A percentile compares a stretch with the other conserved stretches of the same genome.
Conservation (phyloP, 92 coral and sea anemone genomes). For the Heteractis magnifica region DNA sequence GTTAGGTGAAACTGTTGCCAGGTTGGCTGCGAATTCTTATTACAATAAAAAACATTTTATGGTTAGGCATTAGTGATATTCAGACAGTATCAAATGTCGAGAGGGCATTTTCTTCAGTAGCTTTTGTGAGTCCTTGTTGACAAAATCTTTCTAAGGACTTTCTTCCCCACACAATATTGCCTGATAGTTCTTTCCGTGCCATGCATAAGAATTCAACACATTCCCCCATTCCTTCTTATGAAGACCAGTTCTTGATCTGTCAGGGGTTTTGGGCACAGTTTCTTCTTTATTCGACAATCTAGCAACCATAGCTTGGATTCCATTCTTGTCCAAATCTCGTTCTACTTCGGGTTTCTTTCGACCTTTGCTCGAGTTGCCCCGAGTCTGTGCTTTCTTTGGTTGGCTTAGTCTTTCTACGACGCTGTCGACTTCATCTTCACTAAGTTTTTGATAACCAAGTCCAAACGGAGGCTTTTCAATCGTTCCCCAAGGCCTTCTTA, state of each 20-base stretch:
- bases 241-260: slow-evolving; percentile 61
- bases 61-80: neutral
- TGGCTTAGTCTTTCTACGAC: slow-evolving; percentile 76
- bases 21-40: neutral
- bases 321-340: slow-evolving; percentile 58
- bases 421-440: slow-evolving; percentile 66
- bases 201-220: slow-evolving; percentile 87
- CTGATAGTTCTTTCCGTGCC: slow-evolving; percentile 90
- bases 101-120: neutral
- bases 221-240: slow-evolving; percentile 85
- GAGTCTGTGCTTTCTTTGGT: slow-evolving; percentile 47
- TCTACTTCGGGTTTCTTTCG: slow-evolving; percentile 62
- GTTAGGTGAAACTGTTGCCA: neutral
- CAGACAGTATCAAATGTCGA: neutral
- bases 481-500: slow-evolving; percentile 86
- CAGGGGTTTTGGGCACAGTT: slow-evolving; percentile 71
- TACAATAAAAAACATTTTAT: neutral
- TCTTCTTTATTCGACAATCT: slow-evolving; percentile 82
- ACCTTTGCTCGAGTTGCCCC: slow-evolving; percentile 18
- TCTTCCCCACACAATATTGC: slow-evolving; percentile 98
- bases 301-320: slow-evolving; percentile 69
- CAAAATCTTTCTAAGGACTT: slow-evolving; percentile 56
- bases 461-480: slow-evolving; percentile 86
- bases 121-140: neutral
- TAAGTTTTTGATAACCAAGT: slow-evolving; percentile 84